Base-by-base conservation (phyloP, 2,888 invertebrate species). In the Epinotia bilunana region DNA sequence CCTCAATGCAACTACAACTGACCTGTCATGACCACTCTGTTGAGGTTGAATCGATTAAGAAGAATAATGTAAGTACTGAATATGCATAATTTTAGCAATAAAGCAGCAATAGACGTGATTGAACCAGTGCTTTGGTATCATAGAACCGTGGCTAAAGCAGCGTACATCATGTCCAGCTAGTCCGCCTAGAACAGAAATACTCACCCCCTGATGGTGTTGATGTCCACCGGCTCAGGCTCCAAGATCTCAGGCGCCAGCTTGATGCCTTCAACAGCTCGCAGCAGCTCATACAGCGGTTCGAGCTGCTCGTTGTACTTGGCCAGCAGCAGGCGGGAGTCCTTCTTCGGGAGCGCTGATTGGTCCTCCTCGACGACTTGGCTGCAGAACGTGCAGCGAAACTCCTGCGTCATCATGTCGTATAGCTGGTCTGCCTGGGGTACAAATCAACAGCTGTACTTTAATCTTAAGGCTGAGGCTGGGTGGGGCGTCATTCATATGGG, bases 261-360 rank as follows among this genome's bases (percentile, higher is more conserved):
- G 65, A 99, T 98, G 80, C 98, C 98, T 90, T 99, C 99, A 3
- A 98, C 98, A 90, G 98, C 97, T 84, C 97, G 95, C 68, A 99
- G 91, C 43, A 99, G 92, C 82, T 98, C 96, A 90, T 97, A 99
- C n/a, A 99, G 93, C 0, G 98, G 97, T 88, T 99, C 98, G 78
- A 99, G 93, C 87, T 99, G 99, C 87, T 99, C 98, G 86, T 99
- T 99, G 87, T 98, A 99, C 88, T 97, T 97, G 6, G 98, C 98
- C 84, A 99, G 90, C 83, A 99, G 92, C 70, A 99, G 94, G 73
- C 99, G 95, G 0, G 99, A 98, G 89, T 99, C 99, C 90, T 98
- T 98, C 90, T 98, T 98, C 1, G 99, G 98, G 81, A 98, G 95
- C 16, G 98, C 98, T 61, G 98, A 98, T 83, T 97, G 97, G 91